These are phyloP conservation scores for Pediacus dermestoides DNA, from an alignment of 2,888 invertebrate species.

Conservation along the genomic window DNA sequence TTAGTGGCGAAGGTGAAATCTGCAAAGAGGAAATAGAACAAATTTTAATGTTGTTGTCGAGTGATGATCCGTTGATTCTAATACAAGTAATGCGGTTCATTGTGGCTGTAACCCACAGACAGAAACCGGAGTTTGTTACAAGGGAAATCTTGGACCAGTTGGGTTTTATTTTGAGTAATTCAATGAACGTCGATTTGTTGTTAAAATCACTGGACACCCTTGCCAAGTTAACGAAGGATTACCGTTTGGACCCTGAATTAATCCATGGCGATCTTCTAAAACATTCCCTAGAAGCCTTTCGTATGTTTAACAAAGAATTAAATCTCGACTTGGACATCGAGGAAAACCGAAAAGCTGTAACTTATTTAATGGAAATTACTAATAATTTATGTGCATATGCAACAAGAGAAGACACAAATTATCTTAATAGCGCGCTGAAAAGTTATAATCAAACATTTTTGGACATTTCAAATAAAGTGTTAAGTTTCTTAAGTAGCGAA, in stretches of 20 bases:
- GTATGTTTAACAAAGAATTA: conserved; percentile 22
- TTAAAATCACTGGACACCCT: conserved; percentile 58
- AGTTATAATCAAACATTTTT: conserved; percentile 3
- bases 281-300: no score
- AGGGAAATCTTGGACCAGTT: neutral
- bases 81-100: conserved; percentile 70
- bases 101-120: conserved; percentile 50
- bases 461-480: conserved; percentile 21
- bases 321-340: conserved; percentile 31
- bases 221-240: conserved; percentile 35
- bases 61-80: conserved; percentile 68
- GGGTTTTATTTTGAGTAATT: conserved; percentile 72
- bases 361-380: conserved; percentile 34
- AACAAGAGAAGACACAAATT: conserved; percentile 22
- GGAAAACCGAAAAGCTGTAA: conserved; percentile 27
- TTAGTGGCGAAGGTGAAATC: conserved; percentile 46
- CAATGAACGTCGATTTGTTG: conserved; percentile 62
- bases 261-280: conserved; percentile 30
- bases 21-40: conserved; percentile 54
- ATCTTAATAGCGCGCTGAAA: neutral
- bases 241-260: conserved; percentile 29
- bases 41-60: conserved; percentile 56
- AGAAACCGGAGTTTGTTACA: conserved; percentile 51
- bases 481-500: conserved; percentile 30
- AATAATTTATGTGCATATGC: conserved; percentile 36